Percentiles rank a stretch among this genome's conserved stretches.
phyloP scores from a whole-genome alignment of 2,113 vertebrate genomes.

The Nicator chloris region DNA sequence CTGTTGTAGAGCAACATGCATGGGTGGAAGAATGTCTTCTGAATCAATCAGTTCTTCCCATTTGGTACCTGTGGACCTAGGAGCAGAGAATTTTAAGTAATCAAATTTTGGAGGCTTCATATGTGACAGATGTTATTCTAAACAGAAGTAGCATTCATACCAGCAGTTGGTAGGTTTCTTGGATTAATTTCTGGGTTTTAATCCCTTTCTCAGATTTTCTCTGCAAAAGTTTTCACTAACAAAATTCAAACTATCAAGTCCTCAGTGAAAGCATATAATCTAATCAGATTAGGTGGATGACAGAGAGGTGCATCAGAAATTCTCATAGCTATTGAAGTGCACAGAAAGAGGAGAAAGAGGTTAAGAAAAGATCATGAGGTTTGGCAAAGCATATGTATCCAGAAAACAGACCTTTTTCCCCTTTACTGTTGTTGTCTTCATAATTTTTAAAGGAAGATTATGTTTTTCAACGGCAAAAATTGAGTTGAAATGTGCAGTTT shows the following conservation, averaged over 20 bases:
- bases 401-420: conserved; percentile 12
- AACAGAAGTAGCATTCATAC: not conserved
- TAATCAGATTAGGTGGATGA: conserved; percentile 5
- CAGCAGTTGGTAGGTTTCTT: not conserved
- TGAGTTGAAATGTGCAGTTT: not conserved
- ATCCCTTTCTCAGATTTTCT: not conserved
- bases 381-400: conserved; percentile 50
- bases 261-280: not conserved
- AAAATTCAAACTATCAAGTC: not conserved
- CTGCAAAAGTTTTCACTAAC: not conserved
- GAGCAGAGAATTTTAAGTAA: not conserved
- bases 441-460: not conserved
- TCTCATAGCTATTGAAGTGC: conserved; percentile 25
- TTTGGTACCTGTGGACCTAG: not conserved
- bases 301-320: conserved; percentile 41
- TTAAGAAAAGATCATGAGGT: conserved; percentile 50
- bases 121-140: not conserved
- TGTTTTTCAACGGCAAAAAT: not conserved
- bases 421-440: not conserved
- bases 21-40: not conserved
- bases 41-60: not conserved
- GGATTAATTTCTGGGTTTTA: not conserved
- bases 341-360: conserved; percentile 29
- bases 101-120: not conserved
- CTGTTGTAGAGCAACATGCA: not conserved